Conservation (phyloP, 2,797 vertebrate species). For the Falco berigora region DNA sequence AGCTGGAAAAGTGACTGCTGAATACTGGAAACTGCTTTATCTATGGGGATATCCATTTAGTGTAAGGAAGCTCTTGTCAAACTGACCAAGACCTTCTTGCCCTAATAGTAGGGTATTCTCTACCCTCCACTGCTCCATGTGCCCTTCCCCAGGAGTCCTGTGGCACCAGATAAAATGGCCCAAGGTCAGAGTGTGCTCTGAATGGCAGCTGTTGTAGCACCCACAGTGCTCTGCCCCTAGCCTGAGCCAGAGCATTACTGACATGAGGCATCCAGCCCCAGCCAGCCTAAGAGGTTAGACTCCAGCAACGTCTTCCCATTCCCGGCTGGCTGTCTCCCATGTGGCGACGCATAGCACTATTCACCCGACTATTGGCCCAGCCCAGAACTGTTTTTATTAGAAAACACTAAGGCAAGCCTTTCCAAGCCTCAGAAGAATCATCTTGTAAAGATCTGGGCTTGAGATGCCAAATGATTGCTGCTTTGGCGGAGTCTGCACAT, state of each 20-base stretch:
- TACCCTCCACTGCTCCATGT: accelerated
- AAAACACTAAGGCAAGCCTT: slow-evolving; percentile 60
- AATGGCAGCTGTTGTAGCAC: neutral
- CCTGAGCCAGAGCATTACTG: neutral
- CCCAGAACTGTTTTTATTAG: slow-evolving; percentile 59
- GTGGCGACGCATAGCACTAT: slow-evolving; percentile 30
- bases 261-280: neutral
- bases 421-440: slow-evolving; percentile 63
- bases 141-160: neutral
- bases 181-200: neutral
- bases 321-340: slow-evolving; percentile 46
- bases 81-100: neutral
- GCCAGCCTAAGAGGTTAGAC: neutral
- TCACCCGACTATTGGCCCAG: slow-evolving; percentile 49
- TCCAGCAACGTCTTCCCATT: neutral
- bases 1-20: neutral
- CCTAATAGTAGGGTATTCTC: neutral
- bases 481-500: slow-evolving; percentile 64
- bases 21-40: neutral
- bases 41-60: neutral
- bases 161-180: neutral
- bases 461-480: slow-evolving; percentile 63
- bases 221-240: neutral
- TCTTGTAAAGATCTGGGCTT: slow-evolving; percentile 59
- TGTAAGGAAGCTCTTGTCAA: neutral